A percentile compares a stretch with the other conserved stretches of the same genome.
phyloP scores from a whole-genome alignment of 2,113 vertebrate species.

The Chloropsis hardwickii region DNA sequence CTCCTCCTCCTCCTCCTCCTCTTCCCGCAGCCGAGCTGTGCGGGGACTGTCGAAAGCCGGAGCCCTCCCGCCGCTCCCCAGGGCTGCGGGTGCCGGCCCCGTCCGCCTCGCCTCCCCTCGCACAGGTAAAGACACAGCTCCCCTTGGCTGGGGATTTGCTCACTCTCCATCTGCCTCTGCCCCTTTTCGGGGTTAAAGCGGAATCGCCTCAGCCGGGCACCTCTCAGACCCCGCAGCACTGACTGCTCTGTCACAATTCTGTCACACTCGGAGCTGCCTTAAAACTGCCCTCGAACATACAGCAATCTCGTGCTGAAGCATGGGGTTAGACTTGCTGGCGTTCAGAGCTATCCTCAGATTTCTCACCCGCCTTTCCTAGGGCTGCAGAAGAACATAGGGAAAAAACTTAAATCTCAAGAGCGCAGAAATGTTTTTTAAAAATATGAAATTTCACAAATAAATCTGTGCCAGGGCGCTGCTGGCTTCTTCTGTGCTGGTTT shows the following conservation, averaged over 20 bases:
- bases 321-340: fast-evolving
- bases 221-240: not conserved
- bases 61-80: not conserved
- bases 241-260: not conserved
- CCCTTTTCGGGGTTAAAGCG: not conserved
- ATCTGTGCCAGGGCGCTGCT: not conserved
- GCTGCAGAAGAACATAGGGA: fast-evolving
- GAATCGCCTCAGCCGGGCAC: fast-evolving
- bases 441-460: not conserved
- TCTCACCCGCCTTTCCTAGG: not conserved
- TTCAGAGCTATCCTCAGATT: fast-evolving
- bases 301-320: not conserved
- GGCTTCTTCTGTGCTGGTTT: not conserved
- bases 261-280: not conserved
- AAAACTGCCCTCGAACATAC: not conserved
- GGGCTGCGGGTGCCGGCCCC: not conserved
- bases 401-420: not conserved
- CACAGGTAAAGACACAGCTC: not conserved
- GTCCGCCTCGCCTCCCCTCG: not conserved
- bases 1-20: not conserved
- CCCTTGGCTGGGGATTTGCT: not conserved
- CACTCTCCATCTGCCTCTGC: fast-evolving
- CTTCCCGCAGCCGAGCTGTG: not conserved
- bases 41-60: not conserved
- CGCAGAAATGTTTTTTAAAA: not conserved